phyloP scores from a whole-genome alignment of 2,888 invertebrate genomes.

The Conchocele bisecta region DNA sequence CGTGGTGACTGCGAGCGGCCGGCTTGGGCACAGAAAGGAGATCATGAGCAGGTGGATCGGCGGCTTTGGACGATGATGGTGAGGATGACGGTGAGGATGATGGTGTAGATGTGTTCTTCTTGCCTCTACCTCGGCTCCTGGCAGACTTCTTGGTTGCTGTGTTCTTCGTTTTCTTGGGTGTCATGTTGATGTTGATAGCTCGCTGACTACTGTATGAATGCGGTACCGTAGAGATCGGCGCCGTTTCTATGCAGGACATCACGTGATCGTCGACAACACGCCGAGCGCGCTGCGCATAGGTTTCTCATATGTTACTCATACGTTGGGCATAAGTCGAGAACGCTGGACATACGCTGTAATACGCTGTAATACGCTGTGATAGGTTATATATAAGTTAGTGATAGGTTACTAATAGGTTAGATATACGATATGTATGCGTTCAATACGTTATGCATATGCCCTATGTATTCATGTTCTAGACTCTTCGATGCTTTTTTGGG shows the following conservation, averaged over 20 bases:
- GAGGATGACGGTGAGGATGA: neutral
- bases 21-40: no score
- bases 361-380: neutral
- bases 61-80: neutral
- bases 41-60: no score
- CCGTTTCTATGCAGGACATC: no score
- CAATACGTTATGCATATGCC: no score
- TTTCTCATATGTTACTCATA: neutral
- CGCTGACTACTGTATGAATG: no score
- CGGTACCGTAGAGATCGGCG: neutral
- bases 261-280: neutral
- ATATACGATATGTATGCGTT: neutral
- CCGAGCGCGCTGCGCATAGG: neutral
- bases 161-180: neutral
- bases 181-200: neutral
- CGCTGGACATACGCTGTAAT: neutral
- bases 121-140: neutral
- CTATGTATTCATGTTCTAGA: no score
- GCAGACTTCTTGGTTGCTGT: neutral
- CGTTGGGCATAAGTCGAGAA: neutral
- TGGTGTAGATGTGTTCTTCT: neutral
- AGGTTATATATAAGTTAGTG: neutral
- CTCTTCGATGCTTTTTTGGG: no score
- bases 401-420: neutral
- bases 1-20: no score